Evolutionary conservation across 2,113 vertebrate genomes (phyloP), one percentile per base, ranked within the genome.

Genomic region (Odobenus rosmarus): DNA sequence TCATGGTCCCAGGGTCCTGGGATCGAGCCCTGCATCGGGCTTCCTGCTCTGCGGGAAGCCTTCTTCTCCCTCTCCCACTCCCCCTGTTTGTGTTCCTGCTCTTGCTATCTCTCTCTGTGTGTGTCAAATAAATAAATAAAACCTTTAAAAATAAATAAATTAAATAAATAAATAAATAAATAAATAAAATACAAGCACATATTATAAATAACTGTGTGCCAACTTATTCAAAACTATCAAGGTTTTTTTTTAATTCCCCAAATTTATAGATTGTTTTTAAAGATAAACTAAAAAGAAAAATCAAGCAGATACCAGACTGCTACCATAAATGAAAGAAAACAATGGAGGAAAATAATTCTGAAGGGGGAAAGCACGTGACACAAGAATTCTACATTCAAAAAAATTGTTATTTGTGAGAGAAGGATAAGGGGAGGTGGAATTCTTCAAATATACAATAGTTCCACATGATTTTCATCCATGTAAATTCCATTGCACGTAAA

Each of bases 191-290:
- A 39, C 11, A 85, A 95, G 49, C 4, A 89, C 2, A 49, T 36
- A 74, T 91, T 84, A 88, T 51, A 31, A 92, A 79, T 71, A 93
- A 57, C 7, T 76, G 33, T 7, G 84, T 51, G 24, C 19, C 90
- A 83, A 72, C 21, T 95, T 67, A 91, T 4, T 88, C 15, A 79
- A 90, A 93, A 88, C 84, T 80, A 88, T 61, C 21, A 64, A 77
- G 10, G 11, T 55, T 36, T 39, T 84, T 55, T 81, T 64, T 88
- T 46, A 64, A 79, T 76, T 59, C 59, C 62, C 79, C 31, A 55
- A 42, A 74, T 31, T 77, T n/a, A 93, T 4, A 92, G 23, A 26
- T 39, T 77, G 87, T 96, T 96, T 92, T n/a, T 53, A 92, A 74
- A 77, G 24, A 69, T 26, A 80, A 64, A 10, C 19, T 88, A 86